phyloP scores from a whole-genome alignment of 2,113 vertebrate species.

The Glaucidium brasilianum region DNA sequence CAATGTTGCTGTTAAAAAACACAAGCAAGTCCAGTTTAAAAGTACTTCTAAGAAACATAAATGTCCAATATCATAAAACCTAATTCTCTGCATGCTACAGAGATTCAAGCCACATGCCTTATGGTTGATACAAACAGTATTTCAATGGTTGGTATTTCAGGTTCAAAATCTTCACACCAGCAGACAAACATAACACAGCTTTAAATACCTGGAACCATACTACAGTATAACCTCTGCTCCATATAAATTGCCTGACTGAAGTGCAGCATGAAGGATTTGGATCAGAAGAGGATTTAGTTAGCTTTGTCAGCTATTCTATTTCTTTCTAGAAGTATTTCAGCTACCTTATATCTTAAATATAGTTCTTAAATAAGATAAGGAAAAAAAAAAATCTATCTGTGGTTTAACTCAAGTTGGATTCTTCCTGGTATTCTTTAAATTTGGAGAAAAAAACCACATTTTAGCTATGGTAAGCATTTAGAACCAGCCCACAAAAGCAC shows the following conservation, averaged over 20 bases:
- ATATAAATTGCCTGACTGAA: neutral
- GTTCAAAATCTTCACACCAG: neutral
- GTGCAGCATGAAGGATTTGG: neutral
- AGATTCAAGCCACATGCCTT: neutral
- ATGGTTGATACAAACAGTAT: too few species aligned
- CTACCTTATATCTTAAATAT: neutral
- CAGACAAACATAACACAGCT: neutral
- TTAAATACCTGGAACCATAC: neutral
- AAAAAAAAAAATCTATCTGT: neutral
- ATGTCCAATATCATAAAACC: neutral
- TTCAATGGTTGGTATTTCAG: neutral
- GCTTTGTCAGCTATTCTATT: neutral
- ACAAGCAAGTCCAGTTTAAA: neutral
- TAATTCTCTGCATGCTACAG: neutral
- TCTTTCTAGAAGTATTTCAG: neutral
- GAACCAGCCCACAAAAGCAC: neutral
- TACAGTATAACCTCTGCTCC: neutral
- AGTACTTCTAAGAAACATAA: neutral
- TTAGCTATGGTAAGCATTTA: neutral
- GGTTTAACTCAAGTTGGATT: neutral
- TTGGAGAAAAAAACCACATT: neutral
- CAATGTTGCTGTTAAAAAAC: neutral
- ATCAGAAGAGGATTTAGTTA: neutral
- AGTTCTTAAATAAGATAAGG: neutral
- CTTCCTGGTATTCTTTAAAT: neutral